phyloP scores from a whole-genome alignment of 2,113 vertebrate species.

The Corythoichthys haematopterus region DNA sequence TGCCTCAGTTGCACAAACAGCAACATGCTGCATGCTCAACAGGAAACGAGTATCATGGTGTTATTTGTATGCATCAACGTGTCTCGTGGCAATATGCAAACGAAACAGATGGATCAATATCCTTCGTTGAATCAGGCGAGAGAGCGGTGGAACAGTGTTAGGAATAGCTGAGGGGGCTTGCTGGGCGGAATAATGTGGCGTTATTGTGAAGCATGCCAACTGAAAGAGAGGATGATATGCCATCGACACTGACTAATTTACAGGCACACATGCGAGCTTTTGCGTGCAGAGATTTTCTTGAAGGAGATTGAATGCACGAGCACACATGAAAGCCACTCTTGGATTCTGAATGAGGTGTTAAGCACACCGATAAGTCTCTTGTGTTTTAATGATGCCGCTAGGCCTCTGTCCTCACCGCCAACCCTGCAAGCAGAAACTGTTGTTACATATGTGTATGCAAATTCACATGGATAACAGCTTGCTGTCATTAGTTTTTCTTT shows the following conservation, averaged over 20 bases:
- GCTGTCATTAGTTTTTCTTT: background rate
- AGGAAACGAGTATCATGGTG: background rate
- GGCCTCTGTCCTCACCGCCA: conserved; percentile 21
- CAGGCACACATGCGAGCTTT: conserved; percentile 11
- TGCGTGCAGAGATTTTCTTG: background rate
- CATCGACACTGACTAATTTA: conserved; percentile 6
- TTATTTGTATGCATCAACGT: background rate
- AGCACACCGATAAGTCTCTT: conserved; percentile 37
- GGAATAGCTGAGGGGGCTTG: background rate
- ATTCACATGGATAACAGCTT: background rate
- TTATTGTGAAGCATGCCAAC: conserved; percentile 13
- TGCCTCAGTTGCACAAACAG: conserved; percentile 3
- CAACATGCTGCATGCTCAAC: background rate
- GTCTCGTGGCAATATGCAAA: background rate
- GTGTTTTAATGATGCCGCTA: conserved; percentile 45
- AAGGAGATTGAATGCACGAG: conserved; percentile 24
- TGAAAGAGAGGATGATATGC: conserved; percentile 4
- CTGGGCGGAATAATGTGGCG: background rate
- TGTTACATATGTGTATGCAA: conserved; percentile 8
- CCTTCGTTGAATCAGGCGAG: background rate
- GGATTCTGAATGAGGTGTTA: conserved; percentile 24
- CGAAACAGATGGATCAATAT: conserved; percentile 11
- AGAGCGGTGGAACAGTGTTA: background rate
- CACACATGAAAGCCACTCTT: conserved; percentile 16
- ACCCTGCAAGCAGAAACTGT: background rate